Percentiles rank a stretch among this genome's conserved stretches.
These are phyloP conservation scores for Tetranychus piercei DNA, from an alignment of 2,888 invertebrate species.

Conservation along the genomic window DNA sequence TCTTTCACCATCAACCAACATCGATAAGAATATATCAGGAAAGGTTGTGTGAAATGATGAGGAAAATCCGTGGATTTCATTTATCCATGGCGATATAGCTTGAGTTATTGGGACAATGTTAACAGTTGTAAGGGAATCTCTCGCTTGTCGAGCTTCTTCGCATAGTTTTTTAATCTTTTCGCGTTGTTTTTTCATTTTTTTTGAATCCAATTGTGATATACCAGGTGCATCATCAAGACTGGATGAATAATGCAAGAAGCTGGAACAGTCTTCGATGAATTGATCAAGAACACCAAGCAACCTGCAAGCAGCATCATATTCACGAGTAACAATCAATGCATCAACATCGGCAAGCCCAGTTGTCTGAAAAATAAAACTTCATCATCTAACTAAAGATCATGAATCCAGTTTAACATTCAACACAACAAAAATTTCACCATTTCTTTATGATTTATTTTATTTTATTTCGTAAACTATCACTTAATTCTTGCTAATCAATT, in stretches of 20 bases:
- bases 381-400: neutral
- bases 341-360: constrained; percentile 5
- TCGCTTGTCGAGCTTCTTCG: neutral
- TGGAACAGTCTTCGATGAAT: neutral
- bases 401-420: neutral
- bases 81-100: no score
- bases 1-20: constrained; percentile 9
- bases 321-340: neutral
- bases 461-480: no score
- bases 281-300: constrained; percentile 1
- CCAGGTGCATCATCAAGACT: neutral
- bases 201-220: neutral
- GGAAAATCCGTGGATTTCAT: neutral
- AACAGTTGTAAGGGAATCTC: no score
- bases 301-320: neutral
- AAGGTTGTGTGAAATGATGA: neutral
- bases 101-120: no score
- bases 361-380: neutral
- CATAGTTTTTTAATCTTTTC: neutral
- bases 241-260: neutral
- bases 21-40: constrained; percentile 7
- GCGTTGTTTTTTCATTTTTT: neutral
- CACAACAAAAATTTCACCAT: neutral
- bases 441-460: neutral
- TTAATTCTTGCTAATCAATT: no score